phyloP scores from a whole-genome alignment of 2,888 invertebrate species.

The Teleogryllus oceanicus region DNA sequence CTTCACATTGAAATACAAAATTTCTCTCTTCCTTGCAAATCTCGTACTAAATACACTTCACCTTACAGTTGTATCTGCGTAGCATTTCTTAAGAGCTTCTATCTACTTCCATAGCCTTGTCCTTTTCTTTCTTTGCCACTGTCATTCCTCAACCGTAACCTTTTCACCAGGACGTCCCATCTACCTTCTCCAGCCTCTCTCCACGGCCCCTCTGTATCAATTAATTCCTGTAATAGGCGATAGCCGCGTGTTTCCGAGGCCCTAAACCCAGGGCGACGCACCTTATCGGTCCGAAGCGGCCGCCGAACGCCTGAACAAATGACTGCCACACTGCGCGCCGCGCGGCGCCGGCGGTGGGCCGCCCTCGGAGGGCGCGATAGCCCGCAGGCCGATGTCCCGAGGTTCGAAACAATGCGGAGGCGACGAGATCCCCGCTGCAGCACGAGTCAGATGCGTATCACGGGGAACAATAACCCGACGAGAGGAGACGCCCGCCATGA shows the following conservation, averaged over 20 bases:
- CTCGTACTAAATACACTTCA: too few species aligned
- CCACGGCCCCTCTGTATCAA: neutral
- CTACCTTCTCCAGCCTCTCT: neutral
- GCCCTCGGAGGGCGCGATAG: neutral
- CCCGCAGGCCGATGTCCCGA: neutral
- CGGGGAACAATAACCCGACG: neutral
- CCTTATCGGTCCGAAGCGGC: neutral
- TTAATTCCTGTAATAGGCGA: slow-evolving; percentile 2
- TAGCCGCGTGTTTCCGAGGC: neutral
- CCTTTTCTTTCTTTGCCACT: too few species aligned
- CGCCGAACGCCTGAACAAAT: neutral
- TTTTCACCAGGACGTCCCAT: neutral
- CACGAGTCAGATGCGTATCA: neutral
- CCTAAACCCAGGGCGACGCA: neutral
- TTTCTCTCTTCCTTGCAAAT: too few species aligned
- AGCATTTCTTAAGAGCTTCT: too few species aligned
- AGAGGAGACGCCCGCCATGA: too few species aligned
- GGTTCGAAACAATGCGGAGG: neutral
- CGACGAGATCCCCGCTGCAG: neutral
- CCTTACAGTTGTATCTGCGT: too few species aligned
- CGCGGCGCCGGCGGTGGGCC: neutral
- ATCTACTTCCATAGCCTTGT: too few species aligned
- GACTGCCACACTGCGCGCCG: neutral
- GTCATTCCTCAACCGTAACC: neutral
- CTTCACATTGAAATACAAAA: too few species aligned